Evolutionary conservation across 2,797 vertebrate genomes (phyloP).

Genomic region (Orientallactaga sibirica): DNA sequence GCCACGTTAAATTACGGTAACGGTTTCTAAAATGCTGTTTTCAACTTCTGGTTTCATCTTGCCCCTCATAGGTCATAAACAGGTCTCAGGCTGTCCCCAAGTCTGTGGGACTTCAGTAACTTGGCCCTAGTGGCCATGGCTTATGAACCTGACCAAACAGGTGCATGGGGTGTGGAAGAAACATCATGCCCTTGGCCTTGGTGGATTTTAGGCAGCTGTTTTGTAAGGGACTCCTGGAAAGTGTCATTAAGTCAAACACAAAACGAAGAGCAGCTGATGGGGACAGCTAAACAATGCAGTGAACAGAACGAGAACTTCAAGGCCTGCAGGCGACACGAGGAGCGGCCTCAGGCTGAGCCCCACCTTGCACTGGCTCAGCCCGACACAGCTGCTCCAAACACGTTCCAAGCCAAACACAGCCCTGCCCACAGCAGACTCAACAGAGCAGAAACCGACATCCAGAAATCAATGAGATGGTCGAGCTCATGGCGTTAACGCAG

Average conservation of each 20-base stretch:
- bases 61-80: neutral
- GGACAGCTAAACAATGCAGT: neutral
- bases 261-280: neutral
- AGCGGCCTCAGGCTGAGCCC: neutral
- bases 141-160: neutral
- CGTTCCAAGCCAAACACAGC: slow-evolving; percentile 77
- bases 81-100: neutral
- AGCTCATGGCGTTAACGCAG: slow-evolving; percentile 61
- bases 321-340: accelerated
- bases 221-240: neutral
- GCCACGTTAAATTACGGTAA: neutral
- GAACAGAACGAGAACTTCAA: neutral
- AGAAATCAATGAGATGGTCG: slow-evolving; percentile 62
- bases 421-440: slow-evolving; percentile 72
- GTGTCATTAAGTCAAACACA: neutral
- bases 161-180: neutral
- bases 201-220: neutral
- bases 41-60: neutral
- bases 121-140: neutral
- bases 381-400: slow-evolving; percentile 48
- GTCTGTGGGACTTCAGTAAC: neutral
- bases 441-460: slow-evolving; percentile 80
- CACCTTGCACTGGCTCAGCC: neutral
- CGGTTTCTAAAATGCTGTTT: neutral
- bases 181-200: neutral